A percentile compares a stretch with the other conserved stretches of the same genome.
These are phyloP conservation scores for Oligia fasciuncula DNA, from an alignment of 2,888 invertebrate genomes.

Conservation along the genomic window DNA sequence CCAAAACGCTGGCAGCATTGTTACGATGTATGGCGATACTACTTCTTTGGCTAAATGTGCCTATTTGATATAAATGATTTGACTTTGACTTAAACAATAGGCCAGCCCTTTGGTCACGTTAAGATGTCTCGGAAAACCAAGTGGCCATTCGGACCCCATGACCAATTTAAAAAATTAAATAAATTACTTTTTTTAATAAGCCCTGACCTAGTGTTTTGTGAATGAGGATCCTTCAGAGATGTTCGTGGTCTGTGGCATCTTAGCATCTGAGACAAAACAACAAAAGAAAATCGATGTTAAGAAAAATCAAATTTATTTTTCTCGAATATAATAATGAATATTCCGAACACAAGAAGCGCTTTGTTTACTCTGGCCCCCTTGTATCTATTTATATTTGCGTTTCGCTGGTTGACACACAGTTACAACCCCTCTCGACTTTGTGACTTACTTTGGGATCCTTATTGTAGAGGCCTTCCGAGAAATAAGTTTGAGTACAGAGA, in stretches of 20 bases:
- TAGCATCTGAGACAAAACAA: neutral
- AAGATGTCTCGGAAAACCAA: too few species aligned
- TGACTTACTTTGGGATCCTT: conserved; percentile 30
- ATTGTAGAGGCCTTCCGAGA: conserved; percentile 8
- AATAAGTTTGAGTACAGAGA: neutral
- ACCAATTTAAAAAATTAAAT: too few species aligned
- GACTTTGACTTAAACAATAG: too few species aligned
- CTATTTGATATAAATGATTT: too few species aligned
- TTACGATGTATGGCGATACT: too few species aligned
- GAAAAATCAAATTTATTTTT: neutral
- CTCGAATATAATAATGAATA: neutral
- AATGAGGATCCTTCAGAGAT: neutral
- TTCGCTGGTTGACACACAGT: conserved; percentile 18
- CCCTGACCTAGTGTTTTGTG: neutral
- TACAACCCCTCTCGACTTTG: conserved; percentile 41
- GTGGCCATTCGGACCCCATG: too few species aligned
- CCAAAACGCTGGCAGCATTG: too few species aligned
- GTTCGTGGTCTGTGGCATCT: neutral
- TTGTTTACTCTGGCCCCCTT: conserved; percentile 51
- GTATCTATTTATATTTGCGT: conserved; percentile 50
- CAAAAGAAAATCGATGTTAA: neutral
- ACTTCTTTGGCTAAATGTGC: too few species aligned
- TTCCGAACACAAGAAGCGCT: conserved; percentile 21
- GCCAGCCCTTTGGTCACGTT: too few species aligned
- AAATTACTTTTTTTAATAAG: neutral